phyloP scores from a whole-genome alignment of 1,140 invertebrate species.

The Pectinophora gossypiella region DNA sequence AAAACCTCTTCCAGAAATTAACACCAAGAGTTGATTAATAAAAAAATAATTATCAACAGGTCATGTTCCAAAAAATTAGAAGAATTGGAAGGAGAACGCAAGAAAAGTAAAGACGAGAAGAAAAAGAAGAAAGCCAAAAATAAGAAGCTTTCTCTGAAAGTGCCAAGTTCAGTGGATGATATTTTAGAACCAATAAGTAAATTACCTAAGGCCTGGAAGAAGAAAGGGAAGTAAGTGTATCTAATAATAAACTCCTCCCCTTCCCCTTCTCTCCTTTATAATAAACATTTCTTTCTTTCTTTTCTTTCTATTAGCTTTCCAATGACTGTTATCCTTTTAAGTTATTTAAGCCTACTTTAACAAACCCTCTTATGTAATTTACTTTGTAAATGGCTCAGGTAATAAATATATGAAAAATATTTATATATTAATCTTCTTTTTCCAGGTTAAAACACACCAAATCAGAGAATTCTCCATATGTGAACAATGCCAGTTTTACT shows the following conservation, averaged over 20 bases:
- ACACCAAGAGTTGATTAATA: too few species aligned
- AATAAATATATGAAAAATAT: slow-evolving; percentile 2
- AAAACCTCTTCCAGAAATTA: too few species aligned
- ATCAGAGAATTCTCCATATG: slow-evolving; percentile 43
- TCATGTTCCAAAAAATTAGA: slow-evolving; percentile 76
- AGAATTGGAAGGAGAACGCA: slow-evolving; percentile 65
- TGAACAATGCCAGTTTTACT: slow-evolving; percentile 61
- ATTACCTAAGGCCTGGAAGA: slow-evolving; percentile 66
- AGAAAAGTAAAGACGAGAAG: slow-evolving; percentile 61
- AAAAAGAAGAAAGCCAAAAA: slow-evolving; percentile 70
- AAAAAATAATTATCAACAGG: slow-evolving; percentile 30
- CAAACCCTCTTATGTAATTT: too few species aligned
- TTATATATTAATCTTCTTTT: slow-evolving; percentile 13
- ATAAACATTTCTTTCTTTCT: too few species aligned
- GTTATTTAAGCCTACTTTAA: too few species aligned
- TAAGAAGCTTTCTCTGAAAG: slow-evolving; percentile 67
- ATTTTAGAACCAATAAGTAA: slow-evolving; percentile 52
- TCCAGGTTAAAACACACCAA: slow-evolving; percentile 60
- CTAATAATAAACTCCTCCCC: background rate
- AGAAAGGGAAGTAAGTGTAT: slow-evolving; percentile 68
- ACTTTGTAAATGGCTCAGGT: slow-evolving; percentile 4
- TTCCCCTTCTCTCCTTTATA: too few species aligned
- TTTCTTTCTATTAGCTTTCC: too few species aligned
- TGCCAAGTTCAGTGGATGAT: slow-evolving; percentile 57
- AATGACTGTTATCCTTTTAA: too few species aligned